phyloP scores from a whole-genome alignment of 2,113 vertebrate genomes.

The Craseonycteris thonglongyai region DNA sequence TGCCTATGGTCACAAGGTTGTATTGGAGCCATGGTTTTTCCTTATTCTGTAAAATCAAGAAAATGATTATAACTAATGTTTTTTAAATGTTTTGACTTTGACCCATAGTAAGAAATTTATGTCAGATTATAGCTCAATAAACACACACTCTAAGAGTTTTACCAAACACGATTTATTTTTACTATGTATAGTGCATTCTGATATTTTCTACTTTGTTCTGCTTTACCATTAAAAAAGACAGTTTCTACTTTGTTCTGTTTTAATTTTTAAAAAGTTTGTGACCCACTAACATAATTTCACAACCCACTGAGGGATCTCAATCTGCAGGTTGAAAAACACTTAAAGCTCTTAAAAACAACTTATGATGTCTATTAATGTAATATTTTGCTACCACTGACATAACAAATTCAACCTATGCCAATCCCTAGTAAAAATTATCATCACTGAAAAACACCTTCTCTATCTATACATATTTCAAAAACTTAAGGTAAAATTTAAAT shows the following conservation, averaged over 20 bases:
- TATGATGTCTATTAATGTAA: neutral
- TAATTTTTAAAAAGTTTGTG: neutral
- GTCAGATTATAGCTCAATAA: neutral
- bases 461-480: neutral
- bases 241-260: neutral
- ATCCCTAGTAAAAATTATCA: neutral
- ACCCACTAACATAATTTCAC: neutral
- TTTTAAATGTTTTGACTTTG: neutral
- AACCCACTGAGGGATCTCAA: neutral
- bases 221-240: too few species aligned
- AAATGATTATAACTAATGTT: neutral
- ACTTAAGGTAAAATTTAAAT: neutral
- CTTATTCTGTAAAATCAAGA: neutral
- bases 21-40: neutral
- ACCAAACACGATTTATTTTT: neutral
- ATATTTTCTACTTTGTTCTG: neutral
- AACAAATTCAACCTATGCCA: neutral
- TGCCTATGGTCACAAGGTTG: too few species aligned
- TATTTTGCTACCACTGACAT: neutral
- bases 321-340: neutral
- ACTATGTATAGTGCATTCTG: neutral
- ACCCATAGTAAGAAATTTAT: neutral
- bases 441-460: neutral
- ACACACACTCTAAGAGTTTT: neutral
- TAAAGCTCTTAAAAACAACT: neutral